phyloP scores from a whole-genome alignment of 2,888 invertebrate genomes.

The Clunio marinus region DNA sequence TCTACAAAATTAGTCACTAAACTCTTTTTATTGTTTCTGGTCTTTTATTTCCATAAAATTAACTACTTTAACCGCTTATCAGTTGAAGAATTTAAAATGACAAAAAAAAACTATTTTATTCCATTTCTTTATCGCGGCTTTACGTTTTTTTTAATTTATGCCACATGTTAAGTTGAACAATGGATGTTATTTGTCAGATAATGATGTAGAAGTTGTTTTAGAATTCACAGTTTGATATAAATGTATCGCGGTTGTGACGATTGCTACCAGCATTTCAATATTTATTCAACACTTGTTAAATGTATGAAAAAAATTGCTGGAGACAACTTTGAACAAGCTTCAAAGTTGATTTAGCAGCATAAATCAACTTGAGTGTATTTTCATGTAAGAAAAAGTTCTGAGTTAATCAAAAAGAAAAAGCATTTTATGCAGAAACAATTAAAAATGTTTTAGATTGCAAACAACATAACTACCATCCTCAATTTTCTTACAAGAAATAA shows the following conservation, averaged over 20 bases:
- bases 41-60: conserved; percentile 23
- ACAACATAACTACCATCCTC: too few species aligned
- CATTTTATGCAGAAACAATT: too few species aligned
- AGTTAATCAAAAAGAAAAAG: too few species aligned
- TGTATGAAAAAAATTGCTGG: background rate
- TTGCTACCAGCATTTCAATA: background rate
- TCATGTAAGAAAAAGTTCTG: conserved; percentile 10
- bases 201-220: background rate
- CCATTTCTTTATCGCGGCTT: conserved; percentile 7
- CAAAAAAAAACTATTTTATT: conserved; percentile 21
- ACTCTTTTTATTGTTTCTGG: conserved; percentile 21
- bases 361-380: background rate
- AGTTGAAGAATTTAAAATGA: conserved; percentile 14
- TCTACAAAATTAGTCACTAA: conserved; percentile 27
- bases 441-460: too few species aligned
- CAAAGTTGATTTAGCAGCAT: background rate
- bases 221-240: background rate
- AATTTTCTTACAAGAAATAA: too few species aligned
- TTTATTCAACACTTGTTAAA: background rate
- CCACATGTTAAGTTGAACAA: background rate
- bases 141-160: conserved; percentile 15
- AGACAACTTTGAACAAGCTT: background rate
- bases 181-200: conserved; percentile 19
- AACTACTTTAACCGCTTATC: conserved; percentile 10
- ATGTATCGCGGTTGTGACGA: conserved; percentile 2